Conservation (phyloP, 2,797 vertebrate species). For the Neostethus bicornis region DNA sequence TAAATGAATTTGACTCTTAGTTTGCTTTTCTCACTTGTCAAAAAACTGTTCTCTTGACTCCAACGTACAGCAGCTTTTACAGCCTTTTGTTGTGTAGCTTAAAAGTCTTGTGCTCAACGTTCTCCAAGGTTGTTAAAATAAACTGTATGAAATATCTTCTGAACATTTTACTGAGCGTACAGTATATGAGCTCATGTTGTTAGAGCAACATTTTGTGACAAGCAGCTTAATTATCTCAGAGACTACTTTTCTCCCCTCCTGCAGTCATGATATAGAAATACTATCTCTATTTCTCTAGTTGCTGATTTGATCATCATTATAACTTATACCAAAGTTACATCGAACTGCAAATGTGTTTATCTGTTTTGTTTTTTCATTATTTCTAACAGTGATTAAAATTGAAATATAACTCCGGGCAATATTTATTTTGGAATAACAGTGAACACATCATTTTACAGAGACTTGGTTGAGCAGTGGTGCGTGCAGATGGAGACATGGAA, state of each 20-base stretch:
- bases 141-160: neutral
- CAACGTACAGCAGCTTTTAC: conserved; percentile 13
- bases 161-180: conserved; percentile 3
- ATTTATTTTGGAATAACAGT: neutral
- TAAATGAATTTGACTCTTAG: conserved; percentile 13
- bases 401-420: neutral
- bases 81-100: conserved; percentile 2
- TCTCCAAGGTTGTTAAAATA: neutral
- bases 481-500: no score
- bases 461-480: no score
- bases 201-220: neutral
- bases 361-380: neutral
- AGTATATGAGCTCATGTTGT: neutral
- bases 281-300: neutral
- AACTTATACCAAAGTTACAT: neutral
- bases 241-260: conserved; percentile 1
- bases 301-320: neutral
- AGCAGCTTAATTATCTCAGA: neutral
- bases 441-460: no score
- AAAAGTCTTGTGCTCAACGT: neutral
- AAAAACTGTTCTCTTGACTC: neutral
- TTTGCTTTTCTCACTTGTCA: conserved; percentile 15
- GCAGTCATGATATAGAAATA: neutral
- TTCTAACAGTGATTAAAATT: neutral
- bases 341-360: conserved; percentile 1